Base-by-base conservation (phyloP, 2,797 vertebrate species). In the Oreonectes daqikongensis region DNA sequence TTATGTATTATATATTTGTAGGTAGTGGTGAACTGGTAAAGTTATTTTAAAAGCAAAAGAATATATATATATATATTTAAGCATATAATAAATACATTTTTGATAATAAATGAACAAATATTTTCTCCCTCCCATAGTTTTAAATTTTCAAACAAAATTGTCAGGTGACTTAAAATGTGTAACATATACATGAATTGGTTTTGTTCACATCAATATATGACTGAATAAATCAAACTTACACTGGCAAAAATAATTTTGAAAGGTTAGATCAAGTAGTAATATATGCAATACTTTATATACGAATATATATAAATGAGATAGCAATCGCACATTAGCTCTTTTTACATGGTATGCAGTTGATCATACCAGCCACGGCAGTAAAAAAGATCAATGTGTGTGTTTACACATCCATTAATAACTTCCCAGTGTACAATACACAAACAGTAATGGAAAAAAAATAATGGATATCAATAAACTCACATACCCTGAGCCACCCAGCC, bases 341-440 rank as follows among this genome's bases (percentile, higher is more conserved):
- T 57, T 18, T 57, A 26, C 15, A 8, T 26, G 8, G 53, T 44
- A 44, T 72, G 18, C 18, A 5, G 35, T 52, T 32, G 30, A 61
- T 48, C 20, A 32, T 52, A 71, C 55, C 55, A 57, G 14, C 67
- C 50, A 20, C 40, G 30, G 44, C 52, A 12, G 5, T 2, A 2
- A 17, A 40, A 66, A 61, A 67, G 67, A 79, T 75, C 73, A 53
- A 40, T 71, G 20, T 15, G 30, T 66, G 70, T 76, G 46, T 82
- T 76, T 71, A 69, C 53, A 38, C 15, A 28, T 69, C 57, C 73
- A 69, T 79, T 79, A 77, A 72, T 77, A 82, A 69, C 55, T 69
- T 69, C 72, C 64, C 22, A 46, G 57, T 64, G 35, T 73, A 65
- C 66, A 77, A 70, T 77, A 74, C 74, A 32, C 59, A 46, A 22